phyloP scores from a whole-genome alignment of 2,113 vertebrate genomes.

The Patagioenas fasciata region DNA sequence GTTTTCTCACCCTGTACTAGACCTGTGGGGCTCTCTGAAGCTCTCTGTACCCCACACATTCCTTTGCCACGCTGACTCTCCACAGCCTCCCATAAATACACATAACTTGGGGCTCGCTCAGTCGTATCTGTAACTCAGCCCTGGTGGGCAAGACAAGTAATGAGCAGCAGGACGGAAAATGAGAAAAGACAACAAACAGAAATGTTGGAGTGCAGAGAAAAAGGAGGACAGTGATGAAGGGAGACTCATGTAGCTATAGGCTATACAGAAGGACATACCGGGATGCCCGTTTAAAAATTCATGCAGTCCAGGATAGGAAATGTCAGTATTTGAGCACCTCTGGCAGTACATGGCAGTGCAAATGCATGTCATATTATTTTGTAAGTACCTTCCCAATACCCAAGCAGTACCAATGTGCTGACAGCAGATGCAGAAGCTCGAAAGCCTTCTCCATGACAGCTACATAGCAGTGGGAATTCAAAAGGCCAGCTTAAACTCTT shows the following conservation, averaged over 20 bases:
- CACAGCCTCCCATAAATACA: fast-evolving
- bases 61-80: fast-evolving
- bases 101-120: fast-evolving
- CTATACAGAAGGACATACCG: neutral
- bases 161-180: neutral
- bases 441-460: neutral
- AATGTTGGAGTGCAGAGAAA: neutral
- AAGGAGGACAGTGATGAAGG: neutral
- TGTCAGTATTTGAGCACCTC: neutral
- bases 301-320: neutral
- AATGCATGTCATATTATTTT: neutral
- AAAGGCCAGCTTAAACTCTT: neutral
- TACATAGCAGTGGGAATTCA: neutral
- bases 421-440: neutral
- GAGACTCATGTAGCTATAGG: neutral
- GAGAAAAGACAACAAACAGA: neutral
- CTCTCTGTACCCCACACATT: neutral
- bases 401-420: neutral
- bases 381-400: neutral
- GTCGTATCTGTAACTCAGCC: neutral
- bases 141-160: neutral
- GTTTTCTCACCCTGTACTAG: neutral
- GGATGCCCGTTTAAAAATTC: neutral
- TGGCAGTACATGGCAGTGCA: neutral
- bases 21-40: neutral